These are phyloP conservation scores for Ophonus ardosiacus DNA, from an alignment of 2,888 invertebrate genomes.

Conservation along the genomic window DNA sequence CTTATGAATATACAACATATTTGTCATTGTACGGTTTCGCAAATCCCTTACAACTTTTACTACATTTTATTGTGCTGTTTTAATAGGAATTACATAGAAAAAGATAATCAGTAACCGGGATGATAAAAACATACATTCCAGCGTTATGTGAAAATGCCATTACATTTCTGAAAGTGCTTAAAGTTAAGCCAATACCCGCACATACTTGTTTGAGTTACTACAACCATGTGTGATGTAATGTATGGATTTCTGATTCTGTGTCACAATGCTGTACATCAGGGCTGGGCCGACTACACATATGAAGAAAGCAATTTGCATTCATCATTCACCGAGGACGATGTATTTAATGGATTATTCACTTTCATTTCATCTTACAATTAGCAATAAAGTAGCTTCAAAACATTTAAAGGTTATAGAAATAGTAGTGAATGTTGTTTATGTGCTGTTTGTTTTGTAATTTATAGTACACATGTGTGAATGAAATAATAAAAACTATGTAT, in stretches of 20 bases:
- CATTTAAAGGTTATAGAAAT: neutral
- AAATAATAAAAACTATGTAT: neutral
- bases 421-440: neutral
- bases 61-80: neutral
- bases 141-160: neutral
- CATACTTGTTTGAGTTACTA: neutral
- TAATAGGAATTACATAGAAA: neutral
- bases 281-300: neutral
- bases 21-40: neutral
- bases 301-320: neutral
- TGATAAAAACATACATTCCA: neutral
- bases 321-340: neutral
- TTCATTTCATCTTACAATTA: neutral
- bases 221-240: neutral
- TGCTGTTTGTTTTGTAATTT: neutral
- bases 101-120: neutral
- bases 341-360: neutral
- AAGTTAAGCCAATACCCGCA: neutral
- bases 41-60: constrained; percentile 6
- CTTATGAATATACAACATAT: constrained; percentile 21
- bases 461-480: neutral
- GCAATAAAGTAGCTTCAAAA: neutral
- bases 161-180: neutral
- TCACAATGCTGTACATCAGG: neutral
- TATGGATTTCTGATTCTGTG: neutral